Percentiles rank a stretch among this genome's conserved stretches.
phyloP scores from a whole-genome alignment of 2,113 vertebrate genomes.

The Gnathonemus longibarbis region DNA sequence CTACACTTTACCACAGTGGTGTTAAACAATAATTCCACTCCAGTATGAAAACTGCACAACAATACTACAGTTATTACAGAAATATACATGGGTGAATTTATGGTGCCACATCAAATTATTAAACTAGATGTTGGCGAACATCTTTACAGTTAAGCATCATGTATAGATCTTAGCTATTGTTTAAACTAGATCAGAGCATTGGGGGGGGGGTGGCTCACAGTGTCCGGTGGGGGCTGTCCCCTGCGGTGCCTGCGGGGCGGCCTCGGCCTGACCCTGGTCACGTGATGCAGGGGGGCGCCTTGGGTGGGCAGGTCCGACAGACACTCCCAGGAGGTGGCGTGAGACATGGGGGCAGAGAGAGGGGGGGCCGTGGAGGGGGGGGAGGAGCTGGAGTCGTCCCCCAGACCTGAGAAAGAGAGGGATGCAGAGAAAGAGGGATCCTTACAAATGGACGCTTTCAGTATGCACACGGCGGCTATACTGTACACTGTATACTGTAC shows the following conservation, averaged over 20 bases:
- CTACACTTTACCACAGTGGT: not conserved
- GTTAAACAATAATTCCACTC: not conserved
- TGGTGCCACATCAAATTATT: not conserved
- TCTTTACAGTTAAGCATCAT: not conserved
- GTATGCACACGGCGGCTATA: not conserved
- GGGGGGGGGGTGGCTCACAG: conserved; percentile 31
- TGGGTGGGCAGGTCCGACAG: conserved; percentile 73
- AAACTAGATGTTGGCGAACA: not conserved
- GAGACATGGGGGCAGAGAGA: conserved; percentile 59
- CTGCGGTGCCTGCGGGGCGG: conserved; percentile 64
- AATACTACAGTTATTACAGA: not conserved
- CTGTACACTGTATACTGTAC: not conserved
- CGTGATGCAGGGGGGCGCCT: conserved; percentile 71
- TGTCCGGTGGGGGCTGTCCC: conserved; percentile 52
- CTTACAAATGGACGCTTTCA: not conserved
- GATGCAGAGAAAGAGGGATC: not conserved
- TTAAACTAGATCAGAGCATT: not conserved
- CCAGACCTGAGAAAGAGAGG: conserved; percentile 43
- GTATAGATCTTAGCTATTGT: not conserved
- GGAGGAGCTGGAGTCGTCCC: conserved; percentile 57
- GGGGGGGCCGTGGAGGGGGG: conserved; percentile 62
- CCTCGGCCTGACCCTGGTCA: conserved; percentile 69
- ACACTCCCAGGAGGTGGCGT: conserved; percentile 70
- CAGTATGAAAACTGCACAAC: not conserved
- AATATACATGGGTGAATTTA: not conserved